Percentiles rank a stretch among this genome's conserved stretches.
phyloP scores from a whole-genome alignment of 2,888 invertebrate species.

The Strigamia transsilvanica region DNA sequence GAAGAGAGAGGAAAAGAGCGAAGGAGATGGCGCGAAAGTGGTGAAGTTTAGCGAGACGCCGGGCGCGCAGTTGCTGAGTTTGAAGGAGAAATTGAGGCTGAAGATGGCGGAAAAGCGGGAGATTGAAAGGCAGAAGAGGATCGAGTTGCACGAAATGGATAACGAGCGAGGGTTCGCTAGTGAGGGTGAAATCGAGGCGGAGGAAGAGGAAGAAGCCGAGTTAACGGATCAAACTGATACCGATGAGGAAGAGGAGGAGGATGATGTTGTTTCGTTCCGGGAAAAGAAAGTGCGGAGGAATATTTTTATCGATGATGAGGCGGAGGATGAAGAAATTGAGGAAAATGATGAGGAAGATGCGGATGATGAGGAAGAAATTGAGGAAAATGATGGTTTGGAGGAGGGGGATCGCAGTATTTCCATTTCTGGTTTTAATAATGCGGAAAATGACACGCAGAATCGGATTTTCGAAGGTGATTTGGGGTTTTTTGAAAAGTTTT shows the following conservation, averaged over 20 bases:
- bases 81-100: conserved; percentile 75
- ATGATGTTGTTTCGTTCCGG: conserved; percentile 61
- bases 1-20: conserved; percentile 61
- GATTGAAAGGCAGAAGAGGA: conserved; percentile 74
- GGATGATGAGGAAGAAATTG: conserved; percentile 54
- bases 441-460: too few species aligned
- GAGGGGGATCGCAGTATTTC: conserved; percentile 52
- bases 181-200: conserved; percentile 59
- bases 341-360: conserved; percentile 57
- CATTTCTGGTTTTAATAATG: too few species aligned
- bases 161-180: conserved; percentile 63
- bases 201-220: conserved; percentile 64
- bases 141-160: conserved; percentile 66
- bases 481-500: too few species aligned
- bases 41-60: conserved; percentile 67
- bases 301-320: conserved; percentile 68
- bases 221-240: conserved; percentile 64
- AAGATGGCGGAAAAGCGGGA: conserved; percentile 77
- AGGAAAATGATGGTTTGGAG: conserved; percentile 57
- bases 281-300: conserved; percentile 60
- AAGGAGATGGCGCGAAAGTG: conserved; percentile 62
- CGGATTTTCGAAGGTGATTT: too few species aligned
- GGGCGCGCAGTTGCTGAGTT: conserved; percentile 74
- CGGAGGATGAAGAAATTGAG: conserved; percentile 59
- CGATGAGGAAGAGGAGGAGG: conserved; percentile 61